These are phyloP conservation scores for Chironomus striatipennis DNA, from an alignment of 1,140 invertebrate genomes.

Conservation along the genomic window DNA sequence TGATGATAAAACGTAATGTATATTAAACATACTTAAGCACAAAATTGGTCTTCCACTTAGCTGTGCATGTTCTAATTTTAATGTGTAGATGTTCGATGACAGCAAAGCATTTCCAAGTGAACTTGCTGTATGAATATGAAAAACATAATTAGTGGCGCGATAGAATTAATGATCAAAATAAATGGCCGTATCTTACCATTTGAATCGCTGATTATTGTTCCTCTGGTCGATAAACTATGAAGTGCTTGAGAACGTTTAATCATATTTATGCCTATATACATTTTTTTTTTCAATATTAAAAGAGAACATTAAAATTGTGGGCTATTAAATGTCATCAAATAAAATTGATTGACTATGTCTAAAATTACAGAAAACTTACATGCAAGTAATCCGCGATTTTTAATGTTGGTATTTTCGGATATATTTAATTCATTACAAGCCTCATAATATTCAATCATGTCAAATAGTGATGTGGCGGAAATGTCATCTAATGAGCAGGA, in stretches of 20 bases:
- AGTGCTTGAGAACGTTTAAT: conserved; percentile 36
- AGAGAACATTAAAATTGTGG: neutral
- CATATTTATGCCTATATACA: conserved; percentile 32
- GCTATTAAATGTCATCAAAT: neutral
- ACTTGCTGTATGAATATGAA: conserved; percentile 29
- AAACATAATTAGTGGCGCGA: neutral
- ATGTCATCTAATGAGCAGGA: conserved; percentile 35
- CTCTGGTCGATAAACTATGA: conserved; percentile 35
- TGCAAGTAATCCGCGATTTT: conserved; percentile 60
- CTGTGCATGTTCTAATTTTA: conserved; percentile 66
- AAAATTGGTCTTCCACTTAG: conserved; percentile 55
- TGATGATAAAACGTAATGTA: no score
- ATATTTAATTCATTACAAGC: conserved; percentile 69
- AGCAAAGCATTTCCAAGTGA: conserved; percentile 37
- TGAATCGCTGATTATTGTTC: conserved; percentile 36
- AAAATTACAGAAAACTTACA: conserved; percentile 28
- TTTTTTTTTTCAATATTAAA: no score
- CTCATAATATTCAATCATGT: conserved; percentile 90
- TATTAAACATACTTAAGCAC: conserved; percentile 50
- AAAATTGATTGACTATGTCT: neutral
- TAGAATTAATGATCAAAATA: no score
- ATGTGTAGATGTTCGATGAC: conserved; percentile 55
- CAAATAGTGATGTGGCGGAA: conserved; percentile 57
- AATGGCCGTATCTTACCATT: conserved; percentile 25
- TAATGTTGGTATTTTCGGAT: conserved; percentile 60